Conservation (phyloP, 1,140 invertebrate genomes). For the Brachionus paranguensis region DNA sequence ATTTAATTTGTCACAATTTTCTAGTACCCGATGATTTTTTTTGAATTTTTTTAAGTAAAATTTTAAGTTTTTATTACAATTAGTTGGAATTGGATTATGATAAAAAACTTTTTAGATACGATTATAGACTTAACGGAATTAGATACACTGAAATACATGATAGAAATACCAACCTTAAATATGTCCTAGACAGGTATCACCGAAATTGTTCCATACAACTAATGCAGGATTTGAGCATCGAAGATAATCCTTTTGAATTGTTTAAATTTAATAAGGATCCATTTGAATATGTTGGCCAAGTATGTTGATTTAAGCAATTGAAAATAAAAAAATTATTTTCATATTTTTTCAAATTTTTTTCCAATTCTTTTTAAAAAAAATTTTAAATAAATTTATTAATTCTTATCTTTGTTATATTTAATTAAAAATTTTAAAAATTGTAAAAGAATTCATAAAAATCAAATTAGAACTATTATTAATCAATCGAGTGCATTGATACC, state of each 20-base stretch:
- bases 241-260: constrained; percentile 2
- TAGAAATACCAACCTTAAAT: constrained; percentile 10
- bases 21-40: not conserved
- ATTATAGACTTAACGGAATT: not conserved
- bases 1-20: not conserved
- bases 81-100: constrained; percentile 34
- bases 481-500: too few relatives aligned
- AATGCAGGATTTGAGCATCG: not conserved
- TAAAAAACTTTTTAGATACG: constrained; percentile 18
- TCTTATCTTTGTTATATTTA: too few relatives aligned
- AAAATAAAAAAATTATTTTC: too few relatives aligned
- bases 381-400: too few relatives aligned
- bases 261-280: constrained; percentile 18
- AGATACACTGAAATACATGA: constrained; percentile 23
- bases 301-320: too few relatives aligned
- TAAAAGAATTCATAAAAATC: too few relatives aligned
- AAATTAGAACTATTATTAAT: too few relatives aligned
- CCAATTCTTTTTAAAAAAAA: too few relatives aligned
- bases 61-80: not conserved
- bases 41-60: not conserved
- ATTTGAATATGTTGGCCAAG: constrained; percentile 37
- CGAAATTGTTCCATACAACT: constrained; percentile 3
- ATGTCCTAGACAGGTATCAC: not conserved
- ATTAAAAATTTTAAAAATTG: too few relatives aligned
- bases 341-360: too few relatives aligned